Percentiles rank a stretch among this genome's conserved stretches.
These are phyloP conservation scores for Lycia hirtaria DNA, from an alignment of 2,888 invertebrate species.

Conservation along the genomic window DNA sequence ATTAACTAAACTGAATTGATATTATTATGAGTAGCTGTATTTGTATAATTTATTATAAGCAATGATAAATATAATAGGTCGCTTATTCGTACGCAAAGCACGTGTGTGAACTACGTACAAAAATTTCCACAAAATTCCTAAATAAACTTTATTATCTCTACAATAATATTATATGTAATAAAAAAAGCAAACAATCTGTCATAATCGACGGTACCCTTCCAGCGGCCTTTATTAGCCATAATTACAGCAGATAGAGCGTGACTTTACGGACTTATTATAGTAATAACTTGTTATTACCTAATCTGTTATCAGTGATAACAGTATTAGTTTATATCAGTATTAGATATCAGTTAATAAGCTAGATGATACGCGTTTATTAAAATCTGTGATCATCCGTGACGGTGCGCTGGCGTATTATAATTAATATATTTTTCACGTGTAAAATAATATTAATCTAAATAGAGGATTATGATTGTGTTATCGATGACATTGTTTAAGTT, in stretches of 20 bases:
- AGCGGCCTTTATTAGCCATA: slow-evolving; percentile 12
- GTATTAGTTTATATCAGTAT: slow-evolving; percentile 34
- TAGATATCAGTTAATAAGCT: slow-evolving; percentile 42
- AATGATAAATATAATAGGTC: background rate
- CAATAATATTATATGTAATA: slow-evolving; percentile 27
- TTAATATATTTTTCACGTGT: slow-evolving; percentile 21
- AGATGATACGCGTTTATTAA: slow-evolving; percentile 43
- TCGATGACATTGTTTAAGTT: slow-evolving; percentile 12
- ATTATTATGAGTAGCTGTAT: too few relatives aligned
- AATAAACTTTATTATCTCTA: slow-evolving; percentile 24
- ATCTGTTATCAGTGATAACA: slow-evolving; percentile 32
- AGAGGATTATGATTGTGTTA: slow-evolving; percentile 22
- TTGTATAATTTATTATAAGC: too few relatives aligned
- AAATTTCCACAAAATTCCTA: slow-evolving; percentile 10
- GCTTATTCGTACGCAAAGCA: background rate
- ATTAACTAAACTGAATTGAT: too few relatives aligned
- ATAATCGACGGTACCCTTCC: slow-evolving; percentile 12
- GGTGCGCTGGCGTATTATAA: slow-evolving; percentile 12
- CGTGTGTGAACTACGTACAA: slow-evolving; percentile 1
- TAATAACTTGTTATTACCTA: slow-evolving; percentile 32
- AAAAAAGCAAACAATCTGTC: slow-evolving; percentile 23
- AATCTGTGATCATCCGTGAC: slow-evolving; percentile 43
- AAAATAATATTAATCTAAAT: slow-evolving; percentile 20
- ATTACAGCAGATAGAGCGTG: slow-evolving; percentile 15
- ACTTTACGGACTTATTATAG: slow-evolving; percentile 8